Percentiles rank a stretch among this genome's conserved stretches.
These are phyloP conservation scores for Cheilosia grossa DNA, from an alignment of 2,888 invertebrate species.

Conservation along the genomic window DNA sequence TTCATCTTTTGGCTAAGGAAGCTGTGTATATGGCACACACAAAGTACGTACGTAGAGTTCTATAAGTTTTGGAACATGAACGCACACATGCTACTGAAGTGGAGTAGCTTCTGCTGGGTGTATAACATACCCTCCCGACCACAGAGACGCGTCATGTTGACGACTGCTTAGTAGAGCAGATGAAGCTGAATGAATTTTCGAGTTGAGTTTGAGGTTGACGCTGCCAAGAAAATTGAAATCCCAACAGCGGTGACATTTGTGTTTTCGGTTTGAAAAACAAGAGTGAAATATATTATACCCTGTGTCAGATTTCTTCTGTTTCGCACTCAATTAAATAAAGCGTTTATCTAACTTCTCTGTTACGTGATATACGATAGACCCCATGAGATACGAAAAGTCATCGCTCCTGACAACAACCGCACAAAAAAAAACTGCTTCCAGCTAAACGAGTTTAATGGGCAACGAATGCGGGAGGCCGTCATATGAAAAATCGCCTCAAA, in stretches of 20 bases:
- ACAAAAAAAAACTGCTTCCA: conserved; percentile 11
- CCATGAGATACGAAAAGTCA: conserved; percentile 6
- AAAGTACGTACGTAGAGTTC: conserved; percentile 4
- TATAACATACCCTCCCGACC: conserved; percentile 1
- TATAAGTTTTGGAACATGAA: conserved; percentile 19
- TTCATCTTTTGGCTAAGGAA: conserved; percentile 69
- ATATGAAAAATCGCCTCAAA: conserved; percentile 28
- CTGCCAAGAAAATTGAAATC: conserved; percentile 35
- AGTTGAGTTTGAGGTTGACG: conserved; percentile 30
- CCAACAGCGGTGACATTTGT: background rate
- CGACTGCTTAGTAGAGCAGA: conserved; percentile 9
- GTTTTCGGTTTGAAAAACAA: background rate
- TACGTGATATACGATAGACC: background rate
- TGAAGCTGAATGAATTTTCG: conserved; percentile 37
- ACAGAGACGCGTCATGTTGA: conserved; percentile 14
- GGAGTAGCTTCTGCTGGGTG: conserved; percentile 26
- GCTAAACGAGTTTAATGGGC: conserved; percentile 18
- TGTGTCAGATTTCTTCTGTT: background rate
- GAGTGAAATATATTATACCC: background rate
- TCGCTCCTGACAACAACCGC: conserved; percentile 14
- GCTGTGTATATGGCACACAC: conserved; percentile 34
- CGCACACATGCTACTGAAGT: background rate
- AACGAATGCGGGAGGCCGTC: conserved; percentile 33
- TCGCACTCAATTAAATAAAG: background rate
- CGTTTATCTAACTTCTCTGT: background rate